These are phyloP conservation scores for Cossypha niveicapilla DNA, from an alignment of 2,797 vertebrate genomes.

Conservation along the genomic window DNA sequence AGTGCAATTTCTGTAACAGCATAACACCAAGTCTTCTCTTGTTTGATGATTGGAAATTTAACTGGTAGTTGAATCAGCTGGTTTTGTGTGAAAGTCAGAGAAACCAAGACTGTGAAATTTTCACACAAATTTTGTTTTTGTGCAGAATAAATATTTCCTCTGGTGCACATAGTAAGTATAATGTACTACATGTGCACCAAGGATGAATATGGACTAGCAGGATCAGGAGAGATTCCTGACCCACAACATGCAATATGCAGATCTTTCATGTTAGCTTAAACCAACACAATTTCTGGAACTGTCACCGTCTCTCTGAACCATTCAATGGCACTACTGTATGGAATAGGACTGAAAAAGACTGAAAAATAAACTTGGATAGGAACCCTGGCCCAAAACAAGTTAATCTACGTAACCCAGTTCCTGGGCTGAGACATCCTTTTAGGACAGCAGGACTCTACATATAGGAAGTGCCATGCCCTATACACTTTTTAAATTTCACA, in stretches of 20 bases:
- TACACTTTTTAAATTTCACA: neutral
- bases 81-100: neutral
- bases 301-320: neutral
- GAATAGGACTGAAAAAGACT: neutral
- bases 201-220: neutral
- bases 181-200: neutral
- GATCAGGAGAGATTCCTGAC: neutral
- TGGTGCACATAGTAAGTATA: neutral
- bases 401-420: accelerated
- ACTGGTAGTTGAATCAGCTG: neutral
- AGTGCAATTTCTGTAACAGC: neutral
- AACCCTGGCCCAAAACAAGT: accelerated
- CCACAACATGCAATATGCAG: accelerated
- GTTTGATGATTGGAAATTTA: neutral
- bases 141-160: neutral
- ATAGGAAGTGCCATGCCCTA: neutral
- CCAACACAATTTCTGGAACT: neutral
- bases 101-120: neutral
- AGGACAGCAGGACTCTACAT: neutral
- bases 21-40: neutral
- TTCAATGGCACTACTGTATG: neutral
- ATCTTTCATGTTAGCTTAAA: neutral
- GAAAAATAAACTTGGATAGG: neutral
- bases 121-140: neutral
- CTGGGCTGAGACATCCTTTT: neutral